These are phyloP conservation scores for Solenodon paradoxus DNA, from an alignment of 2,113 vertebrate genomes.

Conservation along the genomic window DNA sequence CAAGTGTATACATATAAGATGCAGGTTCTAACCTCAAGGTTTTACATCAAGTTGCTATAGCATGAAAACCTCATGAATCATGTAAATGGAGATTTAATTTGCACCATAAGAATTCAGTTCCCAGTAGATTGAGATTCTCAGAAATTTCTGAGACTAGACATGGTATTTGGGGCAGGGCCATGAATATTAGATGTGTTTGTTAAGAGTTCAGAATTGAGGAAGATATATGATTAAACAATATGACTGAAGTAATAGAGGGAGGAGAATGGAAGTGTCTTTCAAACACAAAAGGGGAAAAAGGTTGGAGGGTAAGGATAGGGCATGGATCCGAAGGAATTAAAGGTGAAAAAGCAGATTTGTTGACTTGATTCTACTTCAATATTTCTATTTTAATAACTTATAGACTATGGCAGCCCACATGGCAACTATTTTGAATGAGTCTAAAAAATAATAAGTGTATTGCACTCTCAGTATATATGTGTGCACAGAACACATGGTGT, in stretches of 20 bases:
- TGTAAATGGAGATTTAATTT: neutral
- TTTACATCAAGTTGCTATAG: neutral
- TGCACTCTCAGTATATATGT: fast-evolving
- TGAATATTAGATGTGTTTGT: neutral
- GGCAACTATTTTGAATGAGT: neutral
- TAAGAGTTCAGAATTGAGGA: neutral
- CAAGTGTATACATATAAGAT: neutral
- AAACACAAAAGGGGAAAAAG: neutral
- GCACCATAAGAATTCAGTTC: neutral
- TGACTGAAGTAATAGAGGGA: neutral
- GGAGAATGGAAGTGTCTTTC: neutral
- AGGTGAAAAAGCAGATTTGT: neutral
- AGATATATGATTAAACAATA: neutral
- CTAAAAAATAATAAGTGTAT: neutral
- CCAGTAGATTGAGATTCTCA: neutral
- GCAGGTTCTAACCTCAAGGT: neutral
- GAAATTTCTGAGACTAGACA: neutral
- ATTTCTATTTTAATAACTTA: neutral
- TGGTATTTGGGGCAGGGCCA: neutral
- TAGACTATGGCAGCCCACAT: neutral
- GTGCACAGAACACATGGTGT: neutral
- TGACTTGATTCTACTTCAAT: neutral
- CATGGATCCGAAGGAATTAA: neutral
- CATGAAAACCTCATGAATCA: neutral
- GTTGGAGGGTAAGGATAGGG: neutral